phyloP scores from a whole-genome alignment of 2,113 vertebrate species.

The Zosterops borbonicus region DNA sequence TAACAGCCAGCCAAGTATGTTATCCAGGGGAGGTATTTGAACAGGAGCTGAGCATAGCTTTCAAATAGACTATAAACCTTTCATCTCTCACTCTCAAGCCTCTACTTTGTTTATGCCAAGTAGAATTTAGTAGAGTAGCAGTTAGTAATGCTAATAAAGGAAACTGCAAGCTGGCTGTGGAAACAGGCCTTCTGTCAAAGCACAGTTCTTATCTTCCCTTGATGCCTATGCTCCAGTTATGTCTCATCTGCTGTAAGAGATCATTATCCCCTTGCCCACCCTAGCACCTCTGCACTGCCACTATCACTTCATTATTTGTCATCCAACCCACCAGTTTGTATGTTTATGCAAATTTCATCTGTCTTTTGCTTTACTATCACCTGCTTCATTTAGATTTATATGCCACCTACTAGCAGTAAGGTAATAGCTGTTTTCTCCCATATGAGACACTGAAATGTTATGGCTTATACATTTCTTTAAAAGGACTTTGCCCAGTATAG shows the following conservation, averaged over 20 bases:
- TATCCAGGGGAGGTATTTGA: background rate
- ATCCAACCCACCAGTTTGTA: background rate
- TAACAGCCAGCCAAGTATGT: background rate
- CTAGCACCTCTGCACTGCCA: background rate
- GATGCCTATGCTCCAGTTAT: accelerated
- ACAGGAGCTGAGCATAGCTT: background rate
- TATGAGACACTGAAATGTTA: background rate
- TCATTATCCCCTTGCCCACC: background rate
- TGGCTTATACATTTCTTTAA: background rate
- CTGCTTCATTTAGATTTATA: background rate
- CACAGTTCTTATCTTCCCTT: background rate
- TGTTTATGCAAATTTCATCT: background rate
- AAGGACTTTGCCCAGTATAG: background rate
- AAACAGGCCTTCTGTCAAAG: background rate
- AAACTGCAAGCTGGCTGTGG: background rate
- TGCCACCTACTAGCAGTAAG: background rate
- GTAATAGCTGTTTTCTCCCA: background rate
- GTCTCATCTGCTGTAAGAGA: background rate
- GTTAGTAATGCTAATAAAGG: background rate
- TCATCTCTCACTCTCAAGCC: background rate
- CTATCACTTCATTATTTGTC: background rate
- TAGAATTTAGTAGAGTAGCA: background rate
- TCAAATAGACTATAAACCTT: background rate
- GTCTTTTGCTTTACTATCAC: background rate
- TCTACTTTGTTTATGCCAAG: background rate